phyloP scores from a whole-genome alignment of 2,113 vertebrate species.

The Tauraco erythrolophus region DNA sequence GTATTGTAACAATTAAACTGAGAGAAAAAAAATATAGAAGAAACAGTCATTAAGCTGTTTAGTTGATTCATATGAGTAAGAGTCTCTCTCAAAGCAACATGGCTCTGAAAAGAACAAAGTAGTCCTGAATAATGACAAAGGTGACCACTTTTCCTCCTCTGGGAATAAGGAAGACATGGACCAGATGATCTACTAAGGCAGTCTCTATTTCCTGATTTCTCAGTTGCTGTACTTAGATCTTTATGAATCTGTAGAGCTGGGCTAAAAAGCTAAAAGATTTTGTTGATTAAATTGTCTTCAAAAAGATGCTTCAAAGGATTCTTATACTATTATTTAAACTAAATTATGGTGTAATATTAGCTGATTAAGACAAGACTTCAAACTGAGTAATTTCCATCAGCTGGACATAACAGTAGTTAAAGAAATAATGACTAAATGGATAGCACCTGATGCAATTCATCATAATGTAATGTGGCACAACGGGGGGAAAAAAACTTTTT shows the following conservation, averaged over 20 bases:
- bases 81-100: background rate
- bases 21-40: slow-evolving; percentile 14
- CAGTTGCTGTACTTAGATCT: slow-evolving; percentile 60
- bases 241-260: slow-evolving; percentile 47
- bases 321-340: slow-evolving; percentile 78
- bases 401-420: slow-evolving; percentile 76
- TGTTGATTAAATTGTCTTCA: slow-evolving; percentile 75
- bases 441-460: slow-evolving; percentile 67
- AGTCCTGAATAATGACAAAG: slow-evolving; percentile 40
- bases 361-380: slow-evolving; percentile 81
- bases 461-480: slow-evolving; percentile 62
- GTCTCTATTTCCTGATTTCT: slow-evolving; percentile 57
- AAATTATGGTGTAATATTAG: slow-evolving; percentile 79
- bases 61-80: slow-evolving; percentile 10
- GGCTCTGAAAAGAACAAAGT: slow-evolving; percentile 47
- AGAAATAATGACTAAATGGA: slow-evolving; percentile 77
- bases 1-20: slow-evolving; percentile 35
- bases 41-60: slow-evolving; percentile 37
- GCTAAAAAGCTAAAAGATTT: slow-evolving; percentile 62
- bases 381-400: slow-evolving; percentile 79
- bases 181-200: background rate
- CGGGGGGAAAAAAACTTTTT: background rate
- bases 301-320: slow-evolving; percentile 79
- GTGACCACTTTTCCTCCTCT: slow-evolving; percentile 35
- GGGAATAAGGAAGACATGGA: slow-evolving; percentile 25